These are phyloP conservation scores for Pterocles burchelli DNA, from an alignment of 2,113 vertebrate genomes.

Conservation along the genomic window DNA sequence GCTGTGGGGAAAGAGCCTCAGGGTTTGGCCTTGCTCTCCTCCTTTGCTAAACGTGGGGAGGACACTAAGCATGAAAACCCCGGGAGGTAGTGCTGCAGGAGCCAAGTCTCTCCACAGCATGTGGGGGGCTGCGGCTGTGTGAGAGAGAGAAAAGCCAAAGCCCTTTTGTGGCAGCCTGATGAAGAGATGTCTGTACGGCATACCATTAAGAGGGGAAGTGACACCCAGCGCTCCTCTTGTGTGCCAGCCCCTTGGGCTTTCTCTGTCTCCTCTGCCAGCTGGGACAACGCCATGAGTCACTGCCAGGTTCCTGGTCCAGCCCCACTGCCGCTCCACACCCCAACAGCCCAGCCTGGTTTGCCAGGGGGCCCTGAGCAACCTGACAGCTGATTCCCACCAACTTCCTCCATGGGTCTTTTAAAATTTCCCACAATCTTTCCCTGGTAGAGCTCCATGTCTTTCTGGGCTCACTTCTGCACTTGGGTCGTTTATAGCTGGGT, in stretches of 20 bases:
- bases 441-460: neutral
- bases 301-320: fast-evolving
- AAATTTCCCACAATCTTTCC: neutral
- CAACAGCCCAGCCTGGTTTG: fast-evolving
- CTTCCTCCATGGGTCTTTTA: neutral
- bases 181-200: fast-evolving
- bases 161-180: neutral
- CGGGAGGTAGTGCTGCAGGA: fast-evolving
- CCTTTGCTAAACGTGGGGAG: fast-evolving
- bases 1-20: neutral
- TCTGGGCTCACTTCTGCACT: fast-evolving
- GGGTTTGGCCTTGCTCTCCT: neutral
- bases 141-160: neutral
- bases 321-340: neutral
- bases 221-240: neutral
- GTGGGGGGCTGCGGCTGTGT: neutral
- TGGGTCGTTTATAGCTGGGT: neutral
- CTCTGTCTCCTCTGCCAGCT: neutral
- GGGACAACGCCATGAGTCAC: neutral
- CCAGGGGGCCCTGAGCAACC: neutral
- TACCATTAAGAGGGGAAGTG: neutral
- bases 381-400: neutral
- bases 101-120: neutral
- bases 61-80: neutral
- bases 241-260: neutral